Conservation (phyloP, 2,797 vertebrate genomes). For the Siniperca obscura region DNA sequence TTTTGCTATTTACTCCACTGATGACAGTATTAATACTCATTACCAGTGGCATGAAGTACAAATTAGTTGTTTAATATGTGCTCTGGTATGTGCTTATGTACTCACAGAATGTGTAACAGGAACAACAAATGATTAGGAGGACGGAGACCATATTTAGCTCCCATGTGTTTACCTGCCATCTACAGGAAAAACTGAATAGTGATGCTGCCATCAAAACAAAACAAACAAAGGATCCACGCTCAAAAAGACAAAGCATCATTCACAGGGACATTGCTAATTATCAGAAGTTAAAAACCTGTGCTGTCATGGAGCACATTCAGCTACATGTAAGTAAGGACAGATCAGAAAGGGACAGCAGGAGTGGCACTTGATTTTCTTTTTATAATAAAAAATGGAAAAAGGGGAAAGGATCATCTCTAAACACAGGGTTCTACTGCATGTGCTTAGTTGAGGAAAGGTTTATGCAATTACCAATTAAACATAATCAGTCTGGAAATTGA, state of each 20-base stretch:
- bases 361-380: neutral
- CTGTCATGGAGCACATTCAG: neutral
- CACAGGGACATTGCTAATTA: neutral
- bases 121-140: neutral
- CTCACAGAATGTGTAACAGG: neutral
- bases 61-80: neutral
- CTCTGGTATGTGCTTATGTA: neutral
- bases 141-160: neutral
- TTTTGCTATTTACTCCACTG: neutral
- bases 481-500: slow-evolving; percentile 26
- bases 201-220: neutral
- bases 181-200: neutral
- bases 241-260: neutral
- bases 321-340: neutral
- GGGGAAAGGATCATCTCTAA: neutral
- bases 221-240: neutral
- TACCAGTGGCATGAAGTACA: neutral
- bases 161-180: neutral
- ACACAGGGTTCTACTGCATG: neutral
- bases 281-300: neutral
- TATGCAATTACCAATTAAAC: slow-evolving; percentile 3
- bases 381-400: neutral
- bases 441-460: neutral
- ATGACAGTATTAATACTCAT: neutral
- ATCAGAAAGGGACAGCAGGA: neutral